Conservation (phyloP, 2,888 invertebrate species). For the Nebria brevicollis region DNA sequence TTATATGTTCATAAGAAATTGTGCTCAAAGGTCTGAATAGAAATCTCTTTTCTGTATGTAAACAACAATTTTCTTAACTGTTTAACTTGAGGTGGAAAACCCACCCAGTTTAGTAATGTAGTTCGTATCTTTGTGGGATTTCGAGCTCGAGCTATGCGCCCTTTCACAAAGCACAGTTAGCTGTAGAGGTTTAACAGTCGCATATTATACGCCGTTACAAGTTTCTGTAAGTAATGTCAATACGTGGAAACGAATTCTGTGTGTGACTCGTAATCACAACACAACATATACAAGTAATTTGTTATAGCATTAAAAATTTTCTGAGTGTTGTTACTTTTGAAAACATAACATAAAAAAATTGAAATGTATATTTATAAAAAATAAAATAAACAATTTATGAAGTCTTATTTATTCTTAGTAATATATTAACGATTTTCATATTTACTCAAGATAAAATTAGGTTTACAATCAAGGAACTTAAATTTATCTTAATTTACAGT, state of each 20-base stretch:
- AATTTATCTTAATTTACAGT: no score
- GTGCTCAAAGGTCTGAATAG: neutral
- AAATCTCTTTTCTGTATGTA: neutral
- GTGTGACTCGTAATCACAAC: neutral
- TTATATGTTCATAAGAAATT: neutral
- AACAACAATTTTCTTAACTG: no score
- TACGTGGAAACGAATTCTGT: conserved; percentile 31
- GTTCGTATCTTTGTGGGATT: neutral
- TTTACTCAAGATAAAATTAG: no score
- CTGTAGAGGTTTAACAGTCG: neutral
- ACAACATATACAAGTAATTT: conserved; percentile 29
- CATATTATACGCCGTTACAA: conserved; percentile 7
- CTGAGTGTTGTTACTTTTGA: conserved; percentile 20
- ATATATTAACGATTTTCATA: no score
- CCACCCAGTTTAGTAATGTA: neutral
- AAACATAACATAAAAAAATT: neutral
- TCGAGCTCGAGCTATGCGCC: neutral
- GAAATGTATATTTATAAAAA: no score
- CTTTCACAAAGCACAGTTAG: neutral
- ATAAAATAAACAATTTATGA: no score
- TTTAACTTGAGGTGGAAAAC: no score
- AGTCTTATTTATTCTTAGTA: no score
- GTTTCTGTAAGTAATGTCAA: neutral
- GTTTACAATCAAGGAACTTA: no score
- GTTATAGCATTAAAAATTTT: conserved; percentile 30